Percentiles rank a stretch among this genome's conserved stretches.
Evolutionary conservation across 64 coral and sea anemone species (phyloP).

Genomic region (Acropora tenuis): DNA sequence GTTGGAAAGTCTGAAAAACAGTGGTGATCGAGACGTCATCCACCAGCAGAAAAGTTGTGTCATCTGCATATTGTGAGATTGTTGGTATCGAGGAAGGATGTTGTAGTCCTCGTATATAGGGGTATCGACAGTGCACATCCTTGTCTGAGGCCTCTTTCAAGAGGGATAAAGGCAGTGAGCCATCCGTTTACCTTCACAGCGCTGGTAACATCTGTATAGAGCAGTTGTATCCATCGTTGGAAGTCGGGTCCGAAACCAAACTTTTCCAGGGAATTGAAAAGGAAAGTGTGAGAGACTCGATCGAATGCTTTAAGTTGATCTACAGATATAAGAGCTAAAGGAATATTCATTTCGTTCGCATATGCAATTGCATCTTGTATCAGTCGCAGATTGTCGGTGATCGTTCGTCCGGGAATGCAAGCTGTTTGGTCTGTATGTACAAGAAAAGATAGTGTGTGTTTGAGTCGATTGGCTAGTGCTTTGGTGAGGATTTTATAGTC

Average conservation of each 20-base stretch:
- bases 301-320: conserved; percentile 27
- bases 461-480: not conserved
- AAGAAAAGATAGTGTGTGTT: not conserved
- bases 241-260: conserved; percentile 4
- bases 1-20: too few species aligned
- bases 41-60: too few species aligned
- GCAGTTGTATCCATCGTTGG: not conserved
- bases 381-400: not conserved
- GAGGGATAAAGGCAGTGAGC: not conserved
- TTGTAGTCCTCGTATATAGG: too few species aligned
- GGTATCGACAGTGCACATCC: not conserved
- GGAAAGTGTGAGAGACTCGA: not conserved
- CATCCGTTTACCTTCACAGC: not conserved
- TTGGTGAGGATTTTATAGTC: conserved; percentile 30
- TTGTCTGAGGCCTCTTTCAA: not conserved
- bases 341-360: not conserved
- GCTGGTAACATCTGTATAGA: not conserved
- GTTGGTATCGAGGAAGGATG: too few species aligned
- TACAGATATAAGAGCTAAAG: not conserved
- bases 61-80: too few species aligned
- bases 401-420: not conserved
- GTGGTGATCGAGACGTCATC: too few species aligned
- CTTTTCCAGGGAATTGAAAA: not conserved
- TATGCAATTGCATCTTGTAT: too few species aligned
- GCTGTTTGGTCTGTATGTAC: not conserved